Conservation (phyloP, 2,797 vertebrate species). For the Cryptoprocta ferox region DNA sequence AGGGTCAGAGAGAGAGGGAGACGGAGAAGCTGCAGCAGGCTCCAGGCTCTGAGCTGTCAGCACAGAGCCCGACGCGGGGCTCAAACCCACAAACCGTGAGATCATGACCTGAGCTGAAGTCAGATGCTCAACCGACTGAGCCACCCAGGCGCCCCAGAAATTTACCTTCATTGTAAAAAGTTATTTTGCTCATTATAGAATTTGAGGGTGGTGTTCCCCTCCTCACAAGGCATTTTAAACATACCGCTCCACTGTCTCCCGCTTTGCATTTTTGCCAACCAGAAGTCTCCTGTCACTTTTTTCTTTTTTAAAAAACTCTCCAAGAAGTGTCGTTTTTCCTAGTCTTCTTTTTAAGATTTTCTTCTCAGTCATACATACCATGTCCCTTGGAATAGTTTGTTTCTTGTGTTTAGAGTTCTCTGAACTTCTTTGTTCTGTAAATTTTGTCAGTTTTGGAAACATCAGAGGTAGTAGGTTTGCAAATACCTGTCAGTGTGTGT, state of each 20-base stretch:
- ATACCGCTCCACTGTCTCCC: neutral
- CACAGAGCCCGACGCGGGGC: too few relatives aligned
- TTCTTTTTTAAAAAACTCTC: too few relatives aligned
- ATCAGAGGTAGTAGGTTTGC: neutral
- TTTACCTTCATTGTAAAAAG: neutral
- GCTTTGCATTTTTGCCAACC: neutral
- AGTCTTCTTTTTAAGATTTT: neutral
- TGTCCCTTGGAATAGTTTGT: neutral
- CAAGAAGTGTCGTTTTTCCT: neutral
- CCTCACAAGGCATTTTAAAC: neutral
- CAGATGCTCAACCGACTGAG: too few relatives aligned
- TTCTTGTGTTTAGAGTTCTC: neutral
- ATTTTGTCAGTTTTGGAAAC: neutral
- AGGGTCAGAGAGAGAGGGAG: too few relatives aligned
- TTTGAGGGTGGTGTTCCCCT: neutral
- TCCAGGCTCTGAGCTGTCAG: too few relatives aligned
- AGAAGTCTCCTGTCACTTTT: neutral
- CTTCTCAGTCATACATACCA: neutral
- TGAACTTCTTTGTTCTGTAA: neutral
- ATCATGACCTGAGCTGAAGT: too few relatives aligned
- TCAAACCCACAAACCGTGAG: too few relatives aligned
- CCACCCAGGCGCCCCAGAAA: neutral
- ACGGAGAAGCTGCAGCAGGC: too few relatives aligned
- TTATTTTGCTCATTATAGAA: neutral
- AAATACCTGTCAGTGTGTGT: neutral